Percentiles rank a stretch among this genome's conserved stretches.
These are phyloP conservation scores for Syncerus caffer DNA, from an alignment of 2,797 vertebrate genomes.

Conservation along the genomic window DNA sequence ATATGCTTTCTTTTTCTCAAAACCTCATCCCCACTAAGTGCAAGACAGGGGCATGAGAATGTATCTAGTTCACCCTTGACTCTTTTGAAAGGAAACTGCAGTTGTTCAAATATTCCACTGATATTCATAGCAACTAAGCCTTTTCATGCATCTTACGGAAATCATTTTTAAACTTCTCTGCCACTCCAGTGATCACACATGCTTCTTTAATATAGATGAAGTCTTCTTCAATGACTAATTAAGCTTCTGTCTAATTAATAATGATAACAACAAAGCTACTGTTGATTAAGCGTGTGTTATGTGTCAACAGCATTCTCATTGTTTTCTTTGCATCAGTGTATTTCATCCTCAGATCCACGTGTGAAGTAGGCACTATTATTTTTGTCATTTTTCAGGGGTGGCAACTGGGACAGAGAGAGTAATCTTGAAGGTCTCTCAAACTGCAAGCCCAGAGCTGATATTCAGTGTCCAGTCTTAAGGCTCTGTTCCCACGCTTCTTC, in stretches of 20 bases:
- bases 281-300: fast-evolving
- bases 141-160: background rate
- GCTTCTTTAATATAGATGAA: background rate
- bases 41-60: fast-evolving
- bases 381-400: background rate
- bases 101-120: background rate
- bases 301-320: background rate
- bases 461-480: fast-evolving
- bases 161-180: background rate
- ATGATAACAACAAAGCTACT: background rate
- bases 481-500: fast-evolving
- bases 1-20: background rate
- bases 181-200: too few species aligned
- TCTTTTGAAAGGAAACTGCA: background rate
- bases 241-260: background rate
- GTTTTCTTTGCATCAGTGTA: background rate
- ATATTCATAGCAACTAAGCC: fast-evolving
- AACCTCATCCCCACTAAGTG: background rate
- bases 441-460: background rate
- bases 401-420: background rate
- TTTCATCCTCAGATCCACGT: background rate
- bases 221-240: background rate
- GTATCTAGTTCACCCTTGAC: fast-evolving
- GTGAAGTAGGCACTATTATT: background rate
- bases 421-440: background rate